These are phyloP conservation scores for Prionailurus bengalensis DNA, from an alignment of 2,113 vertebrate species.

Conservation along the genomic window DNA sequence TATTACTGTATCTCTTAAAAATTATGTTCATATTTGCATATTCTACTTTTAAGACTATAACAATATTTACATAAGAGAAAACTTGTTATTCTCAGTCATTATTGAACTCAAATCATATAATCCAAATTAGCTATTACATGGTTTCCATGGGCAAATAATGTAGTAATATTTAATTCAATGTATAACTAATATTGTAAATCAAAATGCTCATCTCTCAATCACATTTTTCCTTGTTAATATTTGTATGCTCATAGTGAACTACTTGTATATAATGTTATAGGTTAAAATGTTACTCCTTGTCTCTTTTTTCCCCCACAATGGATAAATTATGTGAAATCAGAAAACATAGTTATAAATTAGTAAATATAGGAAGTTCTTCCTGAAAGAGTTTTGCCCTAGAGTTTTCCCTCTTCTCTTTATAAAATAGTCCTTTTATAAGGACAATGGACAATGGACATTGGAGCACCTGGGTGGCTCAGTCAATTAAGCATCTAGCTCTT, in stretches of 20 bases:
- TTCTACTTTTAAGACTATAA: neutral
- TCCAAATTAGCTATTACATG: neutral
- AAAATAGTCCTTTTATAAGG: neutral
- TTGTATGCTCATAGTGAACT: neutral
- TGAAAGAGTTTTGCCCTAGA: neutral
- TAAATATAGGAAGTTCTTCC: neutral
- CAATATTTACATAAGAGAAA: neutral
- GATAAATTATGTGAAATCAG: neutral
- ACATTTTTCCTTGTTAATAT: neutral
- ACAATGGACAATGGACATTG: too few relatives aligned
- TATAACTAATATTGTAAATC: neutral
- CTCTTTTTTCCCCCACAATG: neutral
- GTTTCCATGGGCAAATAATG: neutral
- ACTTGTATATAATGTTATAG: neutral
- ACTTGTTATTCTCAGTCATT: neutral
- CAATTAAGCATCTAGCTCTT: too few relatives aligned
- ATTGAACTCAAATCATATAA: neutral
- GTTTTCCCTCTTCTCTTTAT: neutral
- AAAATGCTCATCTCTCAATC: neutral
- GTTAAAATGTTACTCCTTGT: neutral
- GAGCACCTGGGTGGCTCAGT: too few relatives aligned
- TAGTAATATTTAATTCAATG: neutral
- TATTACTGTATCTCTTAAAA: neutral
- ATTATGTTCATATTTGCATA: neutral
- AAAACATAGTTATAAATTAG: neutral